These are phyloP conservation scores for Phalacrocorax pelagicus DNA, from an alignment of 2,113 vertebrate species.

Conservation along the genomic window DNA sequence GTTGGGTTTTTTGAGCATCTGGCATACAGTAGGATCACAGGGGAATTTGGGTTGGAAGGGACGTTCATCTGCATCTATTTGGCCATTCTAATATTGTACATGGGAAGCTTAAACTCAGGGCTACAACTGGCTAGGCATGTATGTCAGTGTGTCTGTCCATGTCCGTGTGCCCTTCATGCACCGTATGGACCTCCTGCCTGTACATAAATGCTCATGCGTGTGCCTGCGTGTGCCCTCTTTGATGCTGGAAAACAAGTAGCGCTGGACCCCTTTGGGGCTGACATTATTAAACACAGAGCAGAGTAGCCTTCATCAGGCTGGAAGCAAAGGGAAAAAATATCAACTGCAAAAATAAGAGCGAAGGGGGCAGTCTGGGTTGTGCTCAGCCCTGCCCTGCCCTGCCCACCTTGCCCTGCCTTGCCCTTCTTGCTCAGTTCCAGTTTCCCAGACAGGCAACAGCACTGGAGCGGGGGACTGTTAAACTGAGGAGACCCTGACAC, in stretches of 20 bases:
- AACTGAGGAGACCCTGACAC: not conserved
- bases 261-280: not conserved
- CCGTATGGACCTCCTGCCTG: not conserved
- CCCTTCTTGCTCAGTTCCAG: not conserved
- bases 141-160: not conserved
- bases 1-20: not conserved
- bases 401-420: not conserved
- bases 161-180: not conserved
- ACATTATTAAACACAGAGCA: not conserved
- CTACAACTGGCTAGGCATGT: not conserved
- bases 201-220: fast-evolving
- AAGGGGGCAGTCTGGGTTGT: not conserved
- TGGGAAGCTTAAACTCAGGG: not conserved
- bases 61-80: not conserved
- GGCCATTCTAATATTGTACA: fast-evolving
- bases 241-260: not conserved
- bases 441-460: not conserved
- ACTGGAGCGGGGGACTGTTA: not conserved
- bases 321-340: not conserved
- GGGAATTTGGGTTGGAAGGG: not conserved
- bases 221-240: no score
- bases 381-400: not conserved
- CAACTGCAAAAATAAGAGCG: not conserved
- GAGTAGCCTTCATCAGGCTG: fast-evolving
- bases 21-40: not conserved